Evolutionary conservation across 2,888 invertebrate species (phyloP), one percentile per base, ranked within the genome.

Genomic region (Proisotoma minuta): DNA sequence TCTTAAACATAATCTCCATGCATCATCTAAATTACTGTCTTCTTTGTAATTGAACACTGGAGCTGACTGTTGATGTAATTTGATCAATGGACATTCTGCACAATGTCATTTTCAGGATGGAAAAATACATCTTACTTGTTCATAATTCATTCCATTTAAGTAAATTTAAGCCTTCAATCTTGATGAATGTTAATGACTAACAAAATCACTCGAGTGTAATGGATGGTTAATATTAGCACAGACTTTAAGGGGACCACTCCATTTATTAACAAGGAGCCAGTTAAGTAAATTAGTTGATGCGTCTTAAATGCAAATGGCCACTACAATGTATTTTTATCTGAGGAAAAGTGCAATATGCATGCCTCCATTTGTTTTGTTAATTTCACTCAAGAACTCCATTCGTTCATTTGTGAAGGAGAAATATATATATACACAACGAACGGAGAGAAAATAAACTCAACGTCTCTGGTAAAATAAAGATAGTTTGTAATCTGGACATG

Each of bases 121-220:
- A 34, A 34, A 10, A 43, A 43, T 43, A 43, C 15, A 43, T 18
- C 15, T 18, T 12, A n/a, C 43, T 12, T n/a, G 5, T 43, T 20
- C 15, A n/a, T 20, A 15, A 43, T 43, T 43, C 18, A 18, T 43
- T 5, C 43, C 43, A 43, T 20, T 43, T n/a, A 20, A n/a, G 43
- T 43, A 43, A 43, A 12, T 43, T 43, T 12, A 43, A 43, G 15
- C 34, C 34, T 10, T n/a, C 43, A 20, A 20, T n/a, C 43, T 18
- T 20, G 20, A 43, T 43, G 43, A 43, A 43, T 43, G 20, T 43
- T 15, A 43, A 43, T 43, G 43, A 43, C 43, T 43, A n/a, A n/a
- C n/a, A n/a, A n/a, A n/a, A n/a, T n/a, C 43, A n/a, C 15, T 20
- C 18, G 43, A 12, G 15, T 18, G 18, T n/a, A 43, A n/a, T 18